Conservation (phyloP, 2,797 vertebrate species). For the Cossypha dichroa region DNA sequence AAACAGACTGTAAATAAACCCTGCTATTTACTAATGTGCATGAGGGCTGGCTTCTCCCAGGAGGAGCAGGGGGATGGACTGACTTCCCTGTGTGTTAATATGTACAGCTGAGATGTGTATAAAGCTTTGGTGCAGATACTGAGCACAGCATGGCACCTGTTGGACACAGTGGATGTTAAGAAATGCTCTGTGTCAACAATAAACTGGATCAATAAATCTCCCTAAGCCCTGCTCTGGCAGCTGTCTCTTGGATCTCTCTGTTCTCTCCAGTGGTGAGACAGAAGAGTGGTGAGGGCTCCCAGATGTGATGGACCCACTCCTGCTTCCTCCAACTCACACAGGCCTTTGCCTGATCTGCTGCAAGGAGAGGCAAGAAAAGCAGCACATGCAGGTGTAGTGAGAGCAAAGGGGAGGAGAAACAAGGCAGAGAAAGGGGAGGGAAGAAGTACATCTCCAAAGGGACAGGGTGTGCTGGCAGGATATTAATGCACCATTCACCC, state of each 20-base stretch:
- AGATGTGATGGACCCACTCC: background rate
- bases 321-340: background rate
- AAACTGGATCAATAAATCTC: conserved; percentile 60
- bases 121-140: conserved; percentile 5
- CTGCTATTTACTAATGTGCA: background rate
- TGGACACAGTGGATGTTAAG: background rate
- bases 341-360: background rate
- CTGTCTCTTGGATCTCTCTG: background rate
- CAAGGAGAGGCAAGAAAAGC: background rate
- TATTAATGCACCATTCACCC: background rate
- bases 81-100: conserved; percentile 17
- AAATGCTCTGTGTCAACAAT: conserved; percentile 30
- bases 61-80: background rate
- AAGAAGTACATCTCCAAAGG: background rate
- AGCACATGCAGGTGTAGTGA: background rate
- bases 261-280: background rate
- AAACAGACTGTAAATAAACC: conserved; percentile 22
- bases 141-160: conserved; percentile 32
- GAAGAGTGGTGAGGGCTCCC: background rate
- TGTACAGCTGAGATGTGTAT: conserved; percentile 45
- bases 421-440: background rate
- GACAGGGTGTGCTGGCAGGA: background rate
- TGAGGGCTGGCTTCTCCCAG: conserved; percentile 27
- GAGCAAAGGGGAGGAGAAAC: background rate
- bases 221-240: background rate